Base-by-base conservation (phyloP, 2,888 invertebrate species). In the Carabus problematicus region DNA sequence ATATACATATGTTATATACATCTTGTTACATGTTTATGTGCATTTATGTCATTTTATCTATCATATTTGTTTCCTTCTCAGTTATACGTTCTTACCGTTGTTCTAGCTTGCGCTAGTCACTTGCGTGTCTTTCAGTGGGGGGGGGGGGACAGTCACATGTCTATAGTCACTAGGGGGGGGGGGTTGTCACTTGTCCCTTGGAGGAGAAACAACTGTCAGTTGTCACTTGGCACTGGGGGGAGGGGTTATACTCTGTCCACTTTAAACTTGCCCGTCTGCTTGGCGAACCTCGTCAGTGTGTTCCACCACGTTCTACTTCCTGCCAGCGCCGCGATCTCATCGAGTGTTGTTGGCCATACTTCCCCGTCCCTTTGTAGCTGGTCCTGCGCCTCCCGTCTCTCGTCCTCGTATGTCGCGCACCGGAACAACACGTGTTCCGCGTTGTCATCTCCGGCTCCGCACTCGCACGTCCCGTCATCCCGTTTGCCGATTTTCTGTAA, bases 401-500 rank as follows among this genome's bases (percentile, higher is more conserved):
- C 19, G 1, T 76, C 71, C 75, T 75, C 75, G 72, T 78, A 72
- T 76, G 77, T 75, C 75, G 78, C 75, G 78, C 80, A 78, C 76
- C 77, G 76, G 79, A 81, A 80, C 79, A 81, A 81, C 76, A 76
- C 73, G 77, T 76, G 73, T 2, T 18, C 19, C 2, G 9, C n/a
- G 74, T 75, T 76, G 73, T 73, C 74, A 1, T 1, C 18, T 1
- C 12, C 12, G 1, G 3, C 12, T 1, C 76, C 77, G 75, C 76
- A 77, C 76, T 76, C 75, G 72, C 75, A 70, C 16, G 14, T 77
- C 76, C 77, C 76, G 79, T 78, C 76, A 77, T 78, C 76, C 75
- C 70, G 72, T 71, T 71, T 61, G 60, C 74, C 77, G 77, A 70
- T 49, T 16, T 68, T 52, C 11, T 16, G 6, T 29, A 70, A 62